Percentiles rank a stretch among this genome's conserved stretches.
These are phyloP conservation scores for Cryptotermes secundus DNA, from an alignment of 1,140 invertebrate genomes.

Conservation along the genomic window DNA sequence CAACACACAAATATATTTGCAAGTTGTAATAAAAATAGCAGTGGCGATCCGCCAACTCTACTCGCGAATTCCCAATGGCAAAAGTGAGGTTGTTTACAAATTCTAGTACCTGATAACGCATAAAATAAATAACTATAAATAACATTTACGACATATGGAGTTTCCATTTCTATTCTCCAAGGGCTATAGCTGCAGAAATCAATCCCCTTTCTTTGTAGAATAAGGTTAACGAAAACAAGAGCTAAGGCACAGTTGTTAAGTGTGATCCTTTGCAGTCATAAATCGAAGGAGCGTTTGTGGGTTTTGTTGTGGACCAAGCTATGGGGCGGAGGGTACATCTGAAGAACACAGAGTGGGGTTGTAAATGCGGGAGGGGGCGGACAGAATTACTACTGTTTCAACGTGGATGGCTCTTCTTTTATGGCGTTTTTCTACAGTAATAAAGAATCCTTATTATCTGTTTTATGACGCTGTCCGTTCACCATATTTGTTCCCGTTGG, in stretches of 20 bases:
- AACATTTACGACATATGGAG: too few relatives aligned
- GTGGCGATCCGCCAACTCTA: too few relatives aligned
- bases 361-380: neutral
- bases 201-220: neutral
- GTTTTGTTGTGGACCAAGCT: neutral
- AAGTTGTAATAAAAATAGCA: too few relatives aligned
- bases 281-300: neutral
- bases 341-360: neutral
- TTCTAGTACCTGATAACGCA: too few relatives aligned
- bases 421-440: constrained; percentile 26
- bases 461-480: constrained; percentile 26
- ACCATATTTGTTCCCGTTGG: constrained; percentile 23
- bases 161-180: neutral
- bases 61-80: too few relatives aligned
- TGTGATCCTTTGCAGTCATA: neutral
- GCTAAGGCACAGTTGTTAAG: neutral
- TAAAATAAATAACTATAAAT: too few relatives aligned
- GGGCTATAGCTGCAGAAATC: neutral
- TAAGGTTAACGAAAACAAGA: neutral
- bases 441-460: constrained; percentile 27
- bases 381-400: neutral
- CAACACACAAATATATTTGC: too few relatives aligned
- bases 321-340: neutral
- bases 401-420: neutral
- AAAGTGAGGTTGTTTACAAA: too few relatives aligned